Evolutionary conservation across 2,888 invertebrate species (phyloP), one percentile per base, ranked within the genome.

Genomic region (Athripsodes cinereus): DNA sequence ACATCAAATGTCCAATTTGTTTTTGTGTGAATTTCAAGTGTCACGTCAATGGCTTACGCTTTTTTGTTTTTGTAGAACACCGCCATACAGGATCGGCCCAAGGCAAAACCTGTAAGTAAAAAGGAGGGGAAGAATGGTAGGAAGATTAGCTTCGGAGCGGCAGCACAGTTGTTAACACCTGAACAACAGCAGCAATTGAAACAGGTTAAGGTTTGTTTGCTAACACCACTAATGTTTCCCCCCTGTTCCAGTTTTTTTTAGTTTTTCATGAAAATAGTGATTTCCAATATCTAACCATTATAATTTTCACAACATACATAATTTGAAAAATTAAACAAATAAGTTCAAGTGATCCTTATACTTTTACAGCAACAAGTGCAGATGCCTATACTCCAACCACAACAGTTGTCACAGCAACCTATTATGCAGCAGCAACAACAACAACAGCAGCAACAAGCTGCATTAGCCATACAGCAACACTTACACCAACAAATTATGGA

Each of bases 61-160:
- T 26, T 11, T 44, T 19, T 55, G 2, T 57, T 55, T 58, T 59
- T 64, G 52, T 75, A 86, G 76, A 85, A 82, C 68, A 88, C 87
- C 59, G 87, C 89, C 64, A 88, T 90, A 67, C 88, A 88, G 75
- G 91, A 92, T 74, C 83, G 91, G 67, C 89, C 90, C 59, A 90
- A 90, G 73, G 90, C 87, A 48, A 92, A 90, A 73, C 86, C 89
- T 46, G 85, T 85, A 53, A 85, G 87, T 53, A 89, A 91, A 71
- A 90, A 90, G 71, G 90, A 88, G 70, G 83, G 86, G 52, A 90
- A 90, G 72, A 85, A 84, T 69, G 77, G 83, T 61, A 81, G 87
- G 66, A 88, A 88, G 72, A 47, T 49, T 1, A 35, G 20, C 11
- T 22, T 49, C 16, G 31, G 46, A 6, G 31, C 47, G 16, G 20